Percentiles rank a stretch among this genome's conserved stretches.
Evolutionary conservation across 2,888 invertebrate species (phyloP).

Genomic region (Protonemura montana): DNA sequence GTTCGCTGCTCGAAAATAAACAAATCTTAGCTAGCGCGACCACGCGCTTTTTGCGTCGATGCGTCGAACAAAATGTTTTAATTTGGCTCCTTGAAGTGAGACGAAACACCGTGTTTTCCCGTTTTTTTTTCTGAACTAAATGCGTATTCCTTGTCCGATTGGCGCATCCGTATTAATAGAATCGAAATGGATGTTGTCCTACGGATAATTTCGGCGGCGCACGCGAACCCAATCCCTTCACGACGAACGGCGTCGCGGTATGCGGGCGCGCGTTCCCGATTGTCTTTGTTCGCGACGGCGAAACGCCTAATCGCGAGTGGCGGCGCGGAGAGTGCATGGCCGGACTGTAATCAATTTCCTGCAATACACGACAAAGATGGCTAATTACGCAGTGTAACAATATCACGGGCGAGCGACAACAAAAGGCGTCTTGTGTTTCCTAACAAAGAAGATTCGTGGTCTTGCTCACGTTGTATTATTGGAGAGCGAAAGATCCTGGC

Average conservation of each 20-base stretch:
- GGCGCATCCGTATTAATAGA: no score
- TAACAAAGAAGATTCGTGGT: not conserved
- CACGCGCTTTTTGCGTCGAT: not conserved
- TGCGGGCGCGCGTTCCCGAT: no score
- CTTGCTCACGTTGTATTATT: not conserved
- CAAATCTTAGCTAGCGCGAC: not conserved
- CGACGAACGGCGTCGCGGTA: no score
- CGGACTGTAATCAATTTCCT: not conserved
- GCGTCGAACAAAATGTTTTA: not conserved
- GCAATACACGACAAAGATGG: not conserved
- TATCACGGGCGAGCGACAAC: not conserved
- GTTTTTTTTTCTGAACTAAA: no score
- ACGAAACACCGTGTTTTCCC: not conserved
- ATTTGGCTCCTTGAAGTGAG: not conserved
- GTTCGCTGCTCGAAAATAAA: not conserved
- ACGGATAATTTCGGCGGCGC: no score
- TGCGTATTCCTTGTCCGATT: no score
- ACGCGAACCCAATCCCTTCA: no score
- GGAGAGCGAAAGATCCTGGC: no score
- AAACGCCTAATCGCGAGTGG: no score
- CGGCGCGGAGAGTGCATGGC: no score
- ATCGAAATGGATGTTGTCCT: no score
- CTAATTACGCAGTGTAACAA: not conserved
- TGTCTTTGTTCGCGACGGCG: no score
- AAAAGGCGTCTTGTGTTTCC: not conserved